Percentiles rank a stretch among this genome's conserved stretches.
Evolutionary conservation across 1,140 invertebrate genomes (phyloP).

Genomic region (Centruroides sculpturatus): DNA sequence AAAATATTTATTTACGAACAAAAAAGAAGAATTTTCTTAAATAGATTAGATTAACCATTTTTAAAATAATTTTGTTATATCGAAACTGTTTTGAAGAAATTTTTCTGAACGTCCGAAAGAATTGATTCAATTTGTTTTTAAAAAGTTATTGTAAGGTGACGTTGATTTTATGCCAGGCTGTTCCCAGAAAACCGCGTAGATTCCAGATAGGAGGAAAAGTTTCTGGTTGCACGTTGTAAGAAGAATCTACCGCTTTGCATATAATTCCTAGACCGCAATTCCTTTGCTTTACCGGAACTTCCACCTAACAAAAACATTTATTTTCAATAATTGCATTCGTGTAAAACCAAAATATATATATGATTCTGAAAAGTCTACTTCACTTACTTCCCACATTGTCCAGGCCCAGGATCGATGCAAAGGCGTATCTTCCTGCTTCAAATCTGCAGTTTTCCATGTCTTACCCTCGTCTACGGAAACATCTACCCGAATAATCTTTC

Average conservation of each 20-base stretch:
- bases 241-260: constrained; percentile 89
- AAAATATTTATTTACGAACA: too few species aligned
- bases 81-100: too few species aligned
- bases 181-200: constrained; percentile 85
- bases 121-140: too few species aligned
- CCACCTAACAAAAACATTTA: neutral
- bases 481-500: constrained; percentile 74
- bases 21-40: too few species aligned
- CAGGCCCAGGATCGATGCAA: constrained; percentile 62
- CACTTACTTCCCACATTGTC: constrained; percentile 65
- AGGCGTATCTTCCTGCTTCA: constrained; percentile 26
- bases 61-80: too few species aligned
- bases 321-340: too few species aligned
- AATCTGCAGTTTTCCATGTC: constrained; percentile 65
- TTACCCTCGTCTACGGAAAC: constrained; percentile 64
- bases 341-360: too few species aligned
- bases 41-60: too few species aligned
- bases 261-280: constrained; percentile 60
- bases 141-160: constrained; percentile 32
- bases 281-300: constrained; percentile 11
- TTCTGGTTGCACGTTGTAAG: constrained; percentile 96
- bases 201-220: constrained; percentile 89
- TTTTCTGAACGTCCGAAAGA: too few species aligned
- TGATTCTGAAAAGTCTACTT: neutral
- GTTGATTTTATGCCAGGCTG: constrained; percentile 82